A percentile compares a stretch with the other conserved stretches of the same genome.
phyloP scores from a whole-genome alignment of 1,140 invertebrate genomes.

The Coelopa frigida region DNA sequence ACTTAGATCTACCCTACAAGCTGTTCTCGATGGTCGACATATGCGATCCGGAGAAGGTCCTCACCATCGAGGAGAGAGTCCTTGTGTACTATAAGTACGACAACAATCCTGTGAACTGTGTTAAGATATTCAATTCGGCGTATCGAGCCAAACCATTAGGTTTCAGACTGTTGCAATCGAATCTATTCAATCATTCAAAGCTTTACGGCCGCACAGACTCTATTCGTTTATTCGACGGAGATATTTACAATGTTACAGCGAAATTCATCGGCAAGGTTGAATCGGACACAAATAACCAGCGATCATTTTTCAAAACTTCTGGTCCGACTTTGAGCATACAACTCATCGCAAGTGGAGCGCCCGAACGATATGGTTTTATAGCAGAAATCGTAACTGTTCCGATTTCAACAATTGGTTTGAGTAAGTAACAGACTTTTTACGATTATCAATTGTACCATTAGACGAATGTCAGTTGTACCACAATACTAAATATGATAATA shows the following conservation, averaged over 20 bases:
- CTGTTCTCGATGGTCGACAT: constrained; percentile 95
- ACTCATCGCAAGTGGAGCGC: constrained; percentile 90
- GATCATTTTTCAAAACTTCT: constrained; percentile 66
- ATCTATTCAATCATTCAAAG: constrained; percentile 83
- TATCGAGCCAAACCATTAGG: constrained; percentile 80
- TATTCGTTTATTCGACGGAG: constrained; percentile 84
- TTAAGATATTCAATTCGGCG: constrained; percentile 90
- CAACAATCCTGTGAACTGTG: constrained; percentile 90
- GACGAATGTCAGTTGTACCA: background rate
- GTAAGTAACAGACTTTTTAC: constrained; percentile 54
- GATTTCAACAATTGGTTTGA: constrained; percentile 80
- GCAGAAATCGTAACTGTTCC: constrained; percentile 94
- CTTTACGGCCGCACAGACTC: constrained; percentile 74
- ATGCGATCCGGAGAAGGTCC: constrained; percentile 88
- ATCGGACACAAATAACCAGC: constrained; percentile 61
- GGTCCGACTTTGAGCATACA: constrained; percentile 81
- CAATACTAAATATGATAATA: background rate
- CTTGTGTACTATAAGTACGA: constrained; percentile 97
- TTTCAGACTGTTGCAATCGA: constrained; percentile 85
- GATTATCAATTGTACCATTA: too few relatives aligned
- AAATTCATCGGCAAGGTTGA: constrained; percentile 63
- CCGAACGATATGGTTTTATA: constrained; percentile 90
- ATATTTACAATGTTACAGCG: constrained; percentile 80
- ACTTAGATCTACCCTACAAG: constrained; percentile 84
- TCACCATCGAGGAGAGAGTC: constrained; percentile 82